A percentile compares a stretch with the other conserved stretches of the same genome.
These are phyloP conservation scores for Tachyglossus aculeatus DNA, from an alignment of 2,797 vertebrate genomes.

Conservation along the genomic window DNA sequence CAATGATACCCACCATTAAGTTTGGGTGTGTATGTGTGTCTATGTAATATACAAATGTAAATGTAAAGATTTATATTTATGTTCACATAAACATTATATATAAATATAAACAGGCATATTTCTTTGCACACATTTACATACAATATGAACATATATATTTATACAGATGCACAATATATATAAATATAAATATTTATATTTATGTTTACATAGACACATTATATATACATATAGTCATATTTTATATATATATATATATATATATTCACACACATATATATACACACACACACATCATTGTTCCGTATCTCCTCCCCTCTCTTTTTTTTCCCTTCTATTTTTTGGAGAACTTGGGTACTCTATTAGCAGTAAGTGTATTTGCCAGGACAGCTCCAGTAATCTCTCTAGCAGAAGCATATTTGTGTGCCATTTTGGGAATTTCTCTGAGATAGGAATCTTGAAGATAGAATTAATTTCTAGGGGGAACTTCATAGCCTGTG, in stretches of 20 bases:
- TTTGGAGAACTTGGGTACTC: conserved; percentile 54
- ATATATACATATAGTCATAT: neutral
- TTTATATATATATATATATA: neutral
- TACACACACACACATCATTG: neutral
- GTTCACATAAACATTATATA: neutral
- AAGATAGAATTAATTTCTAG: conserved; percentile 98
- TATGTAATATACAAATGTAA: neutral
- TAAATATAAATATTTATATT: neutral
- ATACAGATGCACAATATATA: neutral
- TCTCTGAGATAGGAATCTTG: conserved; percentile 92
- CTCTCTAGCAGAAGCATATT: conserved; percentile 87
- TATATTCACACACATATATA: neutral
- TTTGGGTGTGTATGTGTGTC: neutral
- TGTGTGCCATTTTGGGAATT: conserved; percentile 93
- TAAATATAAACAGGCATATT: neutral
- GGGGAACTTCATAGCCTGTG: conserved; percentile 87
- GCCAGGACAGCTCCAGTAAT: conserved; percentile 84
- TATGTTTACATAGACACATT: too few species aligned
- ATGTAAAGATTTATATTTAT: neutral
- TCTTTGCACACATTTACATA: neutral
- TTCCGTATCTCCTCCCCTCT: neutral
- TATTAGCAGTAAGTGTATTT: conserved; percentile 78
- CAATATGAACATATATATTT: neutral
- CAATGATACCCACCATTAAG: neutral
- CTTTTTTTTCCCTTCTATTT: neutral